Percentiles rank a stretch among this genome's conserved stretches.
Conservation (phyloP, 2,113 vertebrate species). For the Heloderma charlesbogerti region DNA sequence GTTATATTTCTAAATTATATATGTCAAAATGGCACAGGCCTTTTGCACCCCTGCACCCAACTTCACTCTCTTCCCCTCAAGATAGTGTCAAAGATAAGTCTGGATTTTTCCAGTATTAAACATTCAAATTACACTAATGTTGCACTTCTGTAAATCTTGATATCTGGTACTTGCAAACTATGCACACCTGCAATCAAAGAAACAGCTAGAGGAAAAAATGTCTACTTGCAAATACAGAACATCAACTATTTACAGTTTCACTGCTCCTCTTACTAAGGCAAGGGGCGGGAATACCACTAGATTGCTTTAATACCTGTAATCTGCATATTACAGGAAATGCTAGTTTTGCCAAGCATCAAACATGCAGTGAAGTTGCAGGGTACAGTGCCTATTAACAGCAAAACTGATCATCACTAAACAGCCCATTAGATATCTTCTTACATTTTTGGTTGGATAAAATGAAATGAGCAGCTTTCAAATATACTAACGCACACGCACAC, state of each 20-base stretch:
- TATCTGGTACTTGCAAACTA: constrained; percentile 75
- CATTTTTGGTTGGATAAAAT: constrained; percentile 81
- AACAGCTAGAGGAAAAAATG: constrained; percentile 77
- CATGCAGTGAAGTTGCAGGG: constrained; percentile 91
- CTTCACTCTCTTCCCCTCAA: constrained; percentile 53
- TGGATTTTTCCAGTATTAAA: constrained; percentile 82
- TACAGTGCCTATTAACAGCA: constrained; percentile 91
- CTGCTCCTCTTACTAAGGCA: constrained; percentile 83
- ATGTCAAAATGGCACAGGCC: constrained; percentile 73
- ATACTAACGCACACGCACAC: constrained; percentile 82
- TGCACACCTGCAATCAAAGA: constrained; percentile 78
- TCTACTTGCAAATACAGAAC: constrained; percentile 92
- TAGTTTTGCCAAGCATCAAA: constrained; percentile 88
- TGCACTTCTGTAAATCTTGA: constrained; percentile 75
- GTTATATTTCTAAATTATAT: constrained; percentile 58
- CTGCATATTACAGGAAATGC: constrained; percentile 77
- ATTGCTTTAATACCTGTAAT: constrained; percentile 79
- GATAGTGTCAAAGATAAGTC: constrained; percentile 62
- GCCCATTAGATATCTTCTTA: constrained; percentile 82
- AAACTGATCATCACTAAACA: constrained; percentile 87
- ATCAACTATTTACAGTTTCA: constrained; percentile 94
- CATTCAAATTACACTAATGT: constrained; percentile 80
- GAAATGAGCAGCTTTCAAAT: constrained; percentile 87
- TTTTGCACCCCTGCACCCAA: constrained; percentile 64
- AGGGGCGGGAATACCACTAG: constrained; percentile 83